Conservation (phyloP, 1,140 invertebrate genomes). For the Littorina saxatilis region DNA sequence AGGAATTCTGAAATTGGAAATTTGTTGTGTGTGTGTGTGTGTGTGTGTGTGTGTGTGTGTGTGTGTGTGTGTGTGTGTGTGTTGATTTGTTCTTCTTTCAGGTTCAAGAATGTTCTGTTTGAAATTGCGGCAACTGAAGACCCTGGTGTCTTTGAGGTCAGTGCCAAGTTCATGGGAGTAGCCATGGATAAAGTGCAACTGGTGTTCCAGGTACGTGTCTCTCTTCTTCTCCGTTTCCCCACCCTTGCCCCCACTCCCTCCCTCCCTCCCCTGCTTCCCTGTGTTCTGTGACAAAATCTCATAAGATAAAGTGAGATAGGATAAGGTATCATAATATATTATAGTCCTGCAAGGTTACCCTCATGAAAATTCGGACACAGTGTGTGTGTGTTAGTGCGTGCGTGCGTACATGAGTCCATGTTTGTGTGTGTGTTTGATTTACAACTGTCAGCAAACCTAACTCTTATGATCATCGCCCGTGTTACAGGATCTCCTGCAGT, state of each 20-base stretch:
- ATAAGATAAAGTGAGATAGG: too few relatives aligned
- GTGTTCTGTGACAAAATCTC: background rate
- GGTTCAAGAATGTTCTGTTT: constrained; percentile 87
- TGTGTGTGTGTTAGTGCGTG: too few relatives aligned
- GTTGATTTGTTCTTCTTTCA: constrained; percentile 59
- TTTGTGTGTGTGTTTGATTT: too few relatives aligned
- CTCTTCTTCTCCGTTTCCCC: background rate
- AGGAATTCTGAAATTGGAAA: too few relatives aligned
- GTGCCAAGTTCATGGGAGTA: constrained; percentile 88
- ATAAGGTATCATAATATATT: too few relatives aligned
- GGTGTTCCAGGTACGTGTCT: constrained; percentile 79
- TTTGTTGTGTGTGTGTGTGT: too few relatives aligned
- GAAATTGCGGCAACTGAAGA: constrained; percentile 85
- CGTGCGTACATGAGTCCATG: background rate
- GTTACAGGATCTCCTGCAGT: constrained; percentile 83
- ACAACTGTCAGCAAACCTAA: too few relatives aligned
- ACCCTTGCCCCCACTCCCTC: background rate
- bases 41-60: too few relatives aligned
- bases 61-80: too few relatives aligned
- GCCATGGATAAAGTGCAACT: constrained; percentile 86
- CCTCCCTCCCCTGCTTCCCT: background rate
- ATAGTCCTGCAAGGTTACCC: too few relatives aligned
- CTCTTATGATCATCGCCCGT: too few relatives aligned
- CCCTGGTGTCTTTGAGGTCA: constrained; percentile 83
- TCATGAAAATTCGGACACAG: too few relatives aligned